Evolutionary conservation across 2,888 invertebrate genomes (phyloP).

Genomic region (Drepanosiphum platanoidis): DNA sequence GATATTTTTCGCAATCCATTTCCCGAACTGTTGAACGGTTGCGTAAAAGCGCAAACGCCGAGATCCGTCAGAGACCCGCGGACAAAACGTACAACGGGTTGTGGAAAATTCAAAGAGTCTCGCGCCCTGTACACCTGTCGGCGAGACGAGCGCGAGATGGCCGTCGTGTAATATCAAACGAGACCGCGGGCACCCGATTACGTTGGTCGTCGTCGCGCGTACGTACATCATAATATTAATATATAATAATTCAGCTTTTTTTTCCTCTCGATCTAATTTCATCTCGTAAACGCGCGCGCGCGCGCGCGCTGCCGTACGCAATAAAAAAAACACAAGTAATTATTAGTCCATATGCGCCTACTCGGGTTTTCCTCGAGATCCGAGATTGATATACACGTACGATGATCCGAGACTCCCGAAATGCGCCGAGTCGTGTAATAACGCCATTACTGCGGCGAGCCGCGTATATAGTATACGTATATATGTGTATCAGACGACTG

Average conservation of each 20-base stretch:
- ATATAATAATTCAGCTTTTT: neutral
- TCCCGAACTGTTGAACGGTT: no score
- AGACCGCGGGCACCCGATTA: neutral
- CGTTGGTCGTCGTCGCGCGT: no score
- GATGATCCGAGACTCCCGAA: neutral
- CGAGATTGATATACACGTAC: slow-evolving; percentile 31
- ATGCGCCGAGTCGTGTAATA: neutral
- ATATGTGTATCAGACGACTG: neutral
- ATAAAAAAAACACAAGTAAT: slow-evolving; percentile 34
- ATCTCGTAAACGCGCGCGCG: neutral
- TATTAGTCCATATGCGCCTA: slow-evolving; percentile 8
- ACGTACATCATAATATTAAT: neutral
- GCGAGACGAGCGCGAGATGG: neutral
- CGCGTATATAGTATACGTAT: neutral
- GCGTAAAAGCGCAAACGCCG: no score
- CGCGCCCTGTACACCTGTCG: neutral
- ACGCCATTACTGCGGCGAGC: slow-evolving; percentile 36
- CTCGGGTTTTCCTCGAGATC: slow-evolving; percentile 6
- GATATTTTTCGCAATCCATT: no score
- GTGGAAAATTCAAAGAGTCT: no score
- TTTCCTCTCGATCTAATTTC: neutral
- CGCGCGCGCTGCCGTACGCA: neutral
- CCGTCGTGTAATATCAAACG: neutral
- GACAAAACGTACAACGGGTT: no score
- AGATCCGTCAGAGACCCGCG: no score